phyloP scores from a whole-genome alignment of 1,140 invertebrate genomes.

The Tetragonula clypearis region DNA sequence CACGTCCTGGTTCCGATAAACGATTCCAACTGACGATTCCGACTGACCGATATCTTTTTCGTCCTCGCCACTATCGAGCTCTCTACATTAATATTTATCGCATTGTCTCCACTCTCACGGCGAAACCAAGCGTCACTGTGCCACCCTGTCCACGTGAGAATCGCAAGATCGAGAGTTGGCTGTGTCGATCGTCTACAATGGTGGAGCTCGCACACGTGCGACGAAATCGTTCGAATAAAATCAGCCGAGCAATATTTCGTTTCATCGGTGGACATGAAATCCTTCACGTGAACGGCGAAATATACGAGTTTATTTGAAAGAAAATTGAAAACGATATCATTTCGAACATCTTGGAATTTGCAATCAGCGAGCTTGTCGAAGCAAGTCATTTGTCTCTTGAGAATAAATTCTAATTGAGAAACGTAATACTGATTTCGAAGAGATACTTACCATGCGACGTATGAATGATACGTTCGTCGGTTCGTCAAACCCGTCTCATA shows the following conservation, averaged over 20 bases:
- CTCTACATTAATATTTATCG: slow-evolving; percentile 31
- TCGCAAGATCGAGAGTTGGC: neutral
- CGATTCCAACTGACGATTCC: neutral
- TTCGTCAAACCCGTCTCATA: slow-evolving; percentile 61
- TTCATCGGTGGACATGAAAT: no score
- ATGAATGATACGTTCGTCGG: slow-evolving; percentile 47
- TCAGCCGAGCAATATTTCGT: neutral
- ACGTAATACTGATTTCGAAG: neutral
- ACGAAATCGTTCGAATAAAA: neutral
- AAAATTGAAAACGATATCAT: no score
- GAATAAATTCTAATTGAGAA: no score
- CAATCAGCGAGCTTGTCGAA: no score
- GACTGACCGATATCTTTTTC: slow-evolving; percentile 25
- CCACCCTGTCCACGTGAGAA: neutral
- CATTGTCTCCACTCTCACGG: neutral
- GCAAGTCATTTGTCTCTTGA: no score
- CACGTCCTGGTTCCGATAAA: slow-evolving; percentile 65
- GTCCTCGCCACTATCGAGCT: slow-evolving; percentile 2
- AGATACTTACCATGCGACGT: slow-evolving; percentile 57
- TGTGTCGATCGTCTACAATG: neutral
- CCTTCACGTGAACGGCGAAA: no score
- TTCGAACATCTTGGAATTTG: no score
- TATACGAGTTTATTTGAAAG: no score
- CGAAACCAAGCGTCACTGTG: neutral
- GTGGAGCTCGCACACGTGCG: neutral